phyloP scores from a whole-genome alignment of 1,140 invertebrate genomes.

The Drosophila mayri region DNA sequence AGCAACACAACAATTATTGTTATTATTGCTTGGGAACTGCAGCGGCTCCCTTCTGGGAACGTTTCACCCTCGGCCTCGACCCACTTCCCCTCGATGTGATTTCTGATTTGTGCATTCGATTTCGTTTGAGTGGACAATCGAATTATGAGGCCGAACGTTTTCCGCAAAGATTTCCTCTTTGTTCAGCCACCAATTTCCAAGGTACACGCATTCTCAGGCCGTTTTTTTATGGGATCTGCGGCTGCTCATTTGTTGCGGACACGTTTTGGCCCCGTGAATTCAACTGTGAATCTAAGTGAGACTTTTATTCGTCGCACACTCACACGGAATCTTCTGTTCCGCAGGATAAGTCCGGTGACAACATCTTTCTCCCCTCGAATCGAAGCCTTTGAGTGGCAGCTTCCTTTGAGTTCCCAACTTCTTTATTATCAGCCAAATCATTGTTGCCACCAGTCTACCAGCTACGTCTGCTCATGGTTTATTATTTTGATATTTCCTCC shows the following conservation, averaged over 20 bases:
- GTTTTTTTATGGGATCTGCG: slow-evolving; percentile 63
- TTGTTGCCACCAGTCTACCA: slow-evolving; percentile 31
- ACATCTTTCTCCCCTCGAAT: slow-evolving; percentile 44
- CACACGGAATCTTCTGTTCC: slow-evolving; percentile 51
- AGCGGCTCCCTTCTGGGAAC: slow-evolving; percentile 37
- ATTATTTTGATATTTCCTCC: slow-evolving; percentile 75
- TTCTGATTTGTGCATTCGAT: slow-evolving; percentile 76
- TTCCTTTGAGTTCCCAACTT: slow-evolving; percentile 62
- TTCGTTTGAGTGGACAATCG: slow-evolving; percentile 82
- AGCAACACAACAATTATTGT: slow-evolving; percentile 73
- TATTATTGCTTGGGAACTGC: slow-evolving; percentile 80
- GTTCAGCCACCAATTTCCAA: slow-evolving; percentile 11
- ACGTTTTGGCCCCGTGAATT: slow-evolving; percentile 59
- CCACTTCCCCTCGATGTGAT: slow-evolving; percentile 49
- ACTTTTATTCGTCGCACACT: slow-evolving; percentile 62
- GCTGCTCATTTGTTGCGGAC: slow-evolving; percentile 81
- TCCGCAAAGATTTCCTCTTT: slow-evolving; percentile 22
- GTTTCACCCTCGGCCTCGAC: slow-evolving; percentile 8
- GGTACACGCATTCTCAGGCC: slow-evolving; percentile 26
- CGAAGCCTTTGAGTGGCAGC: slow-evolving; percentile 60
- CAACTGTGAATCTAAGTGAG: slow-evolving; percentile 63
- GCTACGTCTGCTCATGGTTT: slow-evolving; percentile 52
- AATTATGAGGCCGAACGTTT: slow-evolving; percentile 73
- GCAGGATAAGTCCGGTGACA: slow-evolving; percentile 59
- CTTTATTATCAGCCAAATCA: slow-evolving; percentile 46